A percentile compares a stretch with the other conserved stretches of the same genome.
Evolutionary conservation across 2,113 vertebrate species (phyloP).

Genomic region (Paratilapia polleni): DNA sequence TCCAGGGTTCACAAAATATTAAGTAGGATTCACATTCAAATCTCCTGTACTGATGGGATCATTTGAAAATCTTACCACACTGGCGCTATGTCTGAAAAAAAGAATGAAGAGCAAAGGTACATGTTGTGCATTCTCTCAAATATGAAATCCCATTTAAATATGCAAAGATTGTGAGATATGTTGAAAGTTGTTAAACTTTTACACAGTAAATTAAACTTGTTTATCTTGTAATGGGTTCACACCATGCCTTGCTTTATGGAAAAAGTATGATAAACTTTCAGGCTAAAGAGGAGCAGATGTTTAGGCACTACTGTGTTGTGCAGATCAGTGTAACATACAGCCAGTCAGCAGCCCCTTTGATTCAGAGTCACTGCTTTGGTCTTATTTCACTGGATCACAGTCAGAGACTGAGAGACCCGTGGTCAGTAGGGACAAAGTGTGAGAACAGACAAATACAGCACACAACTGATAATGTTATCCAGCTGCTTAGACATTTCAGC

Average conservation of each 20-base stretch:
- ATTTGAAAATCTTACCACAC: not conserved
- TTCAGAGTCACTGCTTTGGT: slow-evolving; percentile 44
- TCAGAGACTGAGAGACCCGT: not conserved
- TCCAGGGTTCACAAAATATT: not conserved
- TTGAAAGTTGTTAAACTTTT: no score
- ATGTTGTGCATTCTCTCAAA: not conserved
- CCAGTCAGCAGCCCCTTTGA: slow-evolving; percentile 30
- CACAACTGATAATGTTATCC: not conserved
- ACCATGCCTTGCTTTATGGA: not conserved
- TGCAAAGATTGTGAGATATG: no score
- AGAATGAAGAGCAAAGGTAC: no score
- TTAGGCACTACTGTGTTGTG: slow-evolving; percentile 8
- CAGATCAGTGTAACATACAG: not conserved
- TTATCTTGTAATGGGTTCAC: not conserved
- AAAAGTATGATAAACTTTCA: not conserved
- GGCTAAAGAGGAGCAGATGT: slow-evolving; percentile 34
- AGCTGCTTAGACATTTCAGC: not conserved
- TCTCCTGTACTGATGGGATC: not conserved
- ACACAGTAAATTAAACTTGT: not conserved
- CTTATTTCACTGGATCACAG: slow-evolving; percentile 34
- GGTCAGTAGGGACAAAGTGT: slow-evolving; percentile 25
- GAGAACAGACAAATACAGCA: not conserved
- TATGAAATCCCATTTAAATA: no score
- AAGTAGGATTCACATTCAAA: not conserved
- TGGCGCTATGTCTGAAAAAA: not conserved